phyloP scores from a whole-genome alignment of 2,113 vertebrate species.

The Brienomyrus longianalis region DNA sequence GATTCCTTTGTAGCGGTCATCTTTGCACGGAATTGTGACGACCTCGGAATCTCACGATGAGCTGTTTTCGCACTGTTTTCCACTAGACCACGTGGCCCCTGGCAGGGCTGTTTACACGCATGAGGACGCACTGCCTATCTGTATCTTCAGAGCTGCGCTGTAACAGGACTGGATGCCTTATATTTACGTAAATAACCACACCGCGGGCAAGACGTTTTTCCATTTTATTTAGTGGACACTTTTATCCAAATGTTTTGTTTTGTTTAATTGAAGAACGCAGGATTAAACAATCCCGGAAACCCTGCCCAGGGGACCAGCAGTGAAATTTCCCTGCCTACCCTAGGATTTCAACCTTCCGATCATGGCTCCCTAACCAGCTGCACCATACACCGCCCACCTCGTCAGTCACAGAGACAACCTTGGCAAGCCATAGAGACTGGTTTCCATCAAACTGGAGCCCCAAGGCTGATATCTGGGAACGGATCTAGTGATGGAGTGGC shows the following conservation, averaged over 20 bases:
- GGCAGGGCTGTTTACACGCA: background rate
- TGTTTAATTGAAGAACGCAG: background rate
- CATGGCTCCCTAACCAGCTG: background rate
- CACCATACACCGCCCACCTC: background rate
- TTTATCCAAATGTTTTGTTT: background rate
- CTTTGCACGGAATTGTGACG: slow-evolving; percentile 51
- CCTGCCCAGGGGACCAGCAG: background rate
- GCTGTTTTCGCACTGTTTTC: background rate
- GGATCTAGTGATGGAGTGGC: background rate
- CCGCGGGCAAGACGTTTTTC: background rate
- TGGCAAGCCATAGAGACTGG: background rate
- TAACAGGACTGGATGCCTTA: background rate
- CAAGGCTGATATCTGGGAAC: background rate
- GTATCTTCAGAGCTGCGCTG: background rate
- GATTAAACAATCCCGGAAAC: background rate
- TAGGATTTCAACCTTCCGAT: background rate
- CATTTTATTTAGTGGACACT: background rate
- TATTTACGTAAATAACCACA: background rate
- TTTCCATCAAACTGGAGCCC: background rate
- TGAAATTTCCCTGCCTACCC: background rate
- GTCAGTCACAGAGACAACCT: background rate
- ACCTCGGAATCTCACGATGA: background rate
- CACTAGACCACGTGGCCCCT: background rate
- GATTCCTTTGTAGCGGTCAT: slow-evolving; percentile 46
- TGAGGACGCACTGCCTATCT: background rate